A percentile compares a stretch with the other conserved stretches of the same genome.
Evolutionary conservation across 2,113 vertebrate species (phyloP).

Genomic region (Gopherus flavomarginatus): DNA sequence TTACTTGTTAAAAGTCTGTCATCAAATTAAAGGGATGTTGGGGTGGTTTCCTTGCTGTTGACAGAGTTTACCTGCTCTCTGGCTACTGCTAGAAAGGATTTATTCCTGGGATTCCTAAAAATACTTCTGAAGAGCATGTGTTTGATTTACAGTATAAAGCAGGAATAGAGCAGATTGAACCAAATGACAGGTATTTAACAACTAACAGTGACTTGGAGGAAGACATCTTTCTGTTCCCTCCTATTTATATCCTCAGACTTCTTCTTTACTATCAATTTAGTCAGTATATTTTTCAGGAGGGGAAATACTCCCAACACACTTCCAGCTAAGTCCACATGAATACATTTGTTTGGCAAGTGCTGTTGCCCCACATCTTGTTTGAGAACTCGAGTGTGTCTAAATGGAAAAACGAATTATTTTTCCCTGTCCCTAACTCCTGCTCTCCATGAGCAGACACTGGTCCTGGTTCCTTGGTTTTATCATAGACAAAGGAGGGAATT

Average conservation of each 20-base stretch:
- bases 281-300: not conserved
- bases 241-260: not conserved
- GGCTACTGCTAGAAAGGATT: not conserved
- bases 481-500: not conserved
- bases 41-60: slow-evolving; percentile 1
- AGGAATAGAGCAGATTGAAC: not conserved
- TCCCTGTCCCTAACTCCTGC: not conserved
- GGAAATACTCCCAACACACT: not conserved
- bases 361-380: not conserved
- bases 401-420: not conserved
- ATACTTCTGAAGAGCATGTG: not conserved
- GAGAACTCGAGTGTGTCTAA: not conserved
- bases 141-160: not conserved
- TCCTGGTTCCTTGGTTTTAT: not conserved
- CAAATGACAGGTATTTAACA: not conserved
- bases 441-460: not conserved
- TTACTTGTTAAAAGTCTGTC: slow-evolving; percentile 11
- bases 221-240: not conserved
- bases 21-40: slow-evolving; percentile 19
- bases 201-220: not conserved
- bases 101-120: not conserved
- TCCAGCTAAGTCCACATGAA: not conserved
- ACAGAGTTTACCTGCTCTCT: slow-evolving; percentile 23
- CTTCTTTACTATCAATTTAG: slow-evolving; percentile 14
- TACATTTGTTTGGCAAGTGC: not conserved